Evolutionary conservation across 2,113 vertebrate genomes (phyloP).

Genomic region (Rhagologus leucostigma): DNA sequence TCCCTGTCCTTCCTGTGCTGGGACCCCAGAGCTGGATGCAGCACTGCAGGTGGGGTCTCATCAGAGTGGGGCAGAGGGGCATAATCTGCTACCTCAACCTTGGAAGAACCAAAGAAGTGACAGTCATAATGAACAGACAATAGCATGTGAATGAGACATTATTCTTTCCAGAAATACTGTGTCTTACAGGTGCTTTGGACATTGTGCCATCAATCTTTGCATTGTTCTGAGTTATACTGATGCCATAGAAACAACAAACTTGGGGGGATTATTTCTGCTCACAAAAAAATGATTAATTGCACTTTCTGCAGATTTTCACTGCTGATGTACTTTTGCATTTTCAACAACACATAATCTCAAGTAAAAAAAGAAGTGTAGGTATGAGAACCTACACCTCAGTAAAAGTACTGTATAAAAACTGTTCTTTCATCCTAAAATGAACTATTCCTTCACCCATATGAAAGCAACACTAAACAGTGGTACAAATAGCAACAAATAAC

Average conservation of each 20-base stretch:
- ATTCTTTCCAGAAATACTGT: not conserved
- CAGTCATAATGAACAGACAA: not conserved
- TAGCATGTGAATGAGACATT: not conserved
- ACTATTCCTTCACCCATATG: not conserved
- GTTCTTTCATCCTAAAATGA: not conserved
- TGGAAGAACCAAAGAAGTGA: not conserved
- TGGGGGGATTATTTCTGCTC: not conserved
- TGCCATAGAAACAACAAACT: not conserved
- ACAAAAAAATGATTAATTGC: not conserved
- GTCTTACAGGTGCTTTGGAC: not conserved
- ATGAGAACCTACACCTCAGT: not conserved
- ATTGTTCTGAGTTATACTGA: not conserved
- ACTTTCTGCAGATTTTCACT: not conserved
- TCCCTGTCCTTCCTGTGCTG: not conserved
- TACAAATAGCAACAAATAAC: not conserved
- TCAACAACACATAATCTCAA: not conserved
- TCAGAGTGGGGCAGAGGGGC: not conserved
- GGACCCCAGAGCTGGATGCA: not conserved
- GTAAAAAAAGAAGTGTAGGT: not conserved
- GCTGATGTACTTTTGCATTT: not conserved
- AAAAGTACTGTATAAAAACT: not conserved
- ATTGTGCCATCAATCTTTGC: not conserved
- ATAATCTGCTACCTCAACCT: not conserved
- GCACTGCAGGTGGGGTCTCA: not conserved
- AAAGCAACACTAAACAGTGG: not conserved